Percentiles rank a stretch among this genome's conserved stretches.
These are phyloP conservation scores for Vombatus ursinus DNA, from an alignment of 2,113 vertebrate genomes.

Conservation along the genomic window DNA sequence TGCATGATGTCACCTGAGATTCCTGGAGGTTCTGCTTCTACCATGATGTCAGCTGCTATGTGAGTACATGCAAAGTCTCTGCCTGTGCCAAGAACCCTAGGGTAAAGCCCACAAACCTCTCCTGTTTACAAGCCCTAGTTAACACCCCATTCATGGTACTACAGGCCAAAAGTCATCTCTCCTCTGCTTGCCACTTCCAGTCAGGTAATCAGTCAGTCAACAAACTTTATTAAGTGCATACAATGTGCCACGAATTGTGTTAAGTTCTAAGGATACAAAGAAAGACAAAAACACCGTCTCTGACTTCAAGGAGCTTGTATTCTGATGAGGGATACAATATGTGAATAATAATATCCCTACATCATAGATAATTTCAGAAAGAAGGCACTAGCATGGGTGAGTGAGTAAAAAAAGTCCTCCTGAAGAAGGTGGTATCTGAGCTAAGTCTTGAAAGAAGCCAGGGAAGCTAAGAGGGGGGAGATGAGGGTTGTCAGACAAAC, in stretches of 20 bases:
- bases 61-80: background rate
- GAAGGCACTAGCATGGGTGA: background rate
- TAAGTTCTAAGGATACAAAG: too few relatives aligned
- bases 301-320: background rate
- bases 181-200: background rate
- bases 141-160: background rate
- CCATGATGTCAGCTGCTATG: background rate
- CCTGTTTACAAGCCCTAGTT: background rate
- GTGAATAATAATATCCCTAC: background rate
- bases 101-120: background rate
- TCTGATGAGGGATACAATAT: background rate
- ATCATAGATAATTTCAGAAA: background rate
- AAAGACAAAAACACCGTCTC: background rate
- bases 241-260: background rate
- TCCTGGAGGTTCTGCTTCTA: background rate
- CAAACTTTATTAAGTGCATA: background rate
- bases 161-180: background rate
- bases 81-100: background rate
- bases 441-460: background rate
- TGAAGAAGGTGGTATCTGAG: background rate
- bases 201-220: background rate
- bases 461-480: background rate
- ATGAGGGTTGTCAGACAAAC: background rate
- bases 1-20: too few relatives aligned
- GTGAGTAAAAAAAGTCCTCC: too few relatives aligned